Conservation (phyloP, 2,888 invertebrate genomes). For the Drosophila anceps region DNA sequence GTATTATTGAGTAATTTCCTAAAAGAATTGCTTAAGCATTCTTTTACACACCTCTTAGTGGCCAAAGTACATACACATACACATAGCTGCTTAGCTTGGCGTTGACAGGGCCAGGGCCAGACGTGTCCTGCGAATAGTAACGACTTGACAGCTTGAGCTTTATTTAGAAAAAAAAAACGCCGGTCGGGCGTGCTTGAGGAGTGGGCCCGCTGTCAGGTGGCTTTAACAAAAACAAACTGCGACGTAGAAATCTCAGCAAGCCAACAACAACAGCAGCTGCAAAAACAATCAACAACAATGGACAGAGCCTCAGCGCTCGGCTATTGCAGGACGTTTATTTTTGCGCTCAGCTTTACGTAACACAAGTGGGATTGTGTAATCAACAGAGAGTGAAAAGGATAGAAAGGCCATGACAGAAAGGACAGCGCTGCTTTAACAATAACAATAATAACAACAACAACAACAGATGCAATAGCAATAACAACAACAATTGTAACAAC, state of each 20-base stretch:
- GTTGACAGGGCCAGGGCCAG: constrained; percentile 68
- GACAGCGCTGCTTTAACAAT: constrained; percentile 11
- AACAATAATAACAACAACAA: constrained; percentile 8
- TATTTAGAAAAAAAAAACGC: constrained; percentile 63
- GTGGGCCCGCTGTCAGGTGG: constrained; percentile 47
- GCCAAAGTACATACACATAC: constrained; percentile 7
- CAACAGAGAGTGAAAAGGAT: constrained; percentile 41
- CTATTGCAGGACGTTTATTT: constrained; percentile 62
- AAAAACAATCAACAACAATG: constrained; percentile 21
- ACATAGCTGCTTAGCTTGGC: background rate
- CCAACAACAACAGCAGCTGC: constrained; percentile 29
- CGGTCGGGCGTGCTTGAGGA: constrained; percentile 29
- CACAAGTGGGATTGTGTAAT: constrained; percentile 72
- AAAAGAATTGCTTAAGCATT: constrained; percentile 59
- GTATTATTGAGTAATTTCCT: constrained; percentile 70
- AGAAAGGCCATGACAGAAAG: constrained; percentile 9
- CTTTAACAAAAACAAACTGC: constrained; percentile 44
- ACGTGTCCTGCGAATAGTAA: constrained; percentile 38
- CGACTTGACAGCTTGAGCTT: constrained; percentile 49
- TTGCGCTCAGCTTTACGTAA: constrained; percentile 71
- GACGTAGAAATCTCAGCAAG: constrained; percentile 58
- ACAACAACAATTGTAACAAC: constrained; percentile 12
- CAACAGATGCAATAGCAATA: background rate
- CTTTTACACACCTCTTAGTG: constrained; percentile 47
- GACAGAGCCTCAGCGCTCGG: constrained; percentile 5